phyloP scores from a whole-genome alignment of 2,888 invertebrate genomes.

The Meta bourneti region DNA sequence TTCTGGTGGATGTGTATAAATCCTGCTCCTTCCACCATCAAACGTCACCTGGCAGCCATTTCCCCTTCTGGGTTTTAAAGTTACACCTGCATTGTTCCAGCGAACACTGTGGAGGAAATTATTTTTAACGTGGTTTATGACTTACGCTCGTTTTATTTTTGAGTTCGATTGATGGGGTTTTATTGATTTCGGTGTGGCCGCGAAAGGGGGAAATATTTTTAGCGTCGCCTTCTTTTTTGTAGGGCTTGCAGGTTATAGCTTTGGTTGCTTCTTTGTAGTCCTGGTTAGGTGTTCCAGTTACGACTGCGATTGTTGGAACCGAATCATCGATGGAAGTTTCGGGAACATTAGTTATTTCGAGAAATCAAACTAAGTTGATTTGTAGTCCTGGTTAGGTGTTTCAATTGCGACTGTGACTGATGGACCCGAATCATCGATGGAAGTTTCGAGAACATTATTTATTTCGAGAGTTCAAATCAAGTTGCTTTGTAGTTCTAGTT shows the following conservation, averaged over 20 bases:
- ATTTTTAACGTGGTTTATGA: slow-evolving; percentile 32
- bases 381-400: too few relatives aligned
- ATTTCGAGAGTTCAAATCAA: too few relatives aligned
- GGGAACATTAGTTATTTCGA: too few relatives aligned
- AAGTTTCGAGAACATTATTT: too few relatives aligned
- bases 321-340: too few relatives aligned
- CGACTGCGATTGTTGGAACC: too few relatives aligned
- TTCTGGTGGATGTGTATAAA: slow-evolving; percentile 42
- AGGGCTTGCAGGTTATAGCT: background rate
- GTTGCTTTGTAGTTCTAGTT: too few relatives aligned
- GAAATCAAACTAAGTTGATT: too few relatives aligned
- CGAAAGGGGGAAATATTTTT: background rate
- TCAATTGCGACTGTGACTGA: too few relatives aligned
- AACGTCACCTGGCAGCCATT: slow-evolving; percentile 18
- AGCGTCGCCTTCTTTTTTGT: background rate
- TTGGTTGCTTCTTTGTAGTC: background rate
- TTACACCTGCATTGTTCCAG: slow-evolving; percentile 12
- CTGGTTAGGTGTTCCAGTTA: background rate
- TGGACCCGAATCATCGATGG: too few relatives aligned
- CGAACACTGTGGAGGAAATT: background rate
- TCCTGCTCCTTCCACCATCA: background rate
- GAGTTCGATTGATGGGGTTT: slow-evolving; percentile 45
- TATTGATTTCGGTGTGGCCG: slow-evolving; percentile 38
- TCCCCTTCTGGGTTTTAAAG: slow-evolving; percentile 11
- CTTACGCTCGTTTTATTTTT: slow-evolving; percentile 42